Evolutionary conservation across 2,797 vertebrate species (phyloP), one percentile per base, ranked within the genome.

Genomic region (Macropus fuliginosus): DNA sequence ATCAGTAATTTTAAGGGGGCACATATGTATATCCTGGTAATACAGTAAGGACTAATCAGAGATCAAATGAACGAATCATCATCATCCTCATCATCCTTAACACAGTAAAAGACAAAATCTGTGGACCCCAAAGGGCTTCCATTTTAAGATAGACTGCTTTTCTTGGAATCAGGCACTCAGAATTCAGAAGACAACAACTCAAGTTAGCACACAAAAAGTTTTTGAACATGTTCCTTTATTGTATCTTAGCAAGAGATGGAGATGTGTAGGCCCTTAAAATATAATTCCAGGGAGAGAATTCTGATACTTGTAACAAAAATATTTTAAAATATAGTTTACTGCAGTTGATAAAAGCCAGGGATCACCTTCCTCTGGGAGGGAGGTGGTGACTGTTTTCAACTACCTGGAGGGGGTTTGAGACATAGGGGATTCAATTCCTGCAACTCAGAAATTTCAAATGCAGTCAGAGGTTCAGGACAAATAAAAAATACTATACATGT

Each of bases 401-500:
- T 97, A 98, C 96, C 96, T 98, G 94, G 95, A 98, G 98, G 98
- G 98, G 98, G 97, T 98, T 97, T 97, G 94, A 97, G 98, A 98
- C 96, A 93, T 54, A 91, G 93, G 97, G 94, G 96, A 98, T 98
- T 98, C 95, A 96, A 97, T 97, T 98, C 97, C 95, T 97, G 97
- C 97, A 97, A 97, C 94, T 97, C 97, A 96, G 97, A 97, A 97
- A 97, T 97, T 98, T 98, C 97, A 98, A 97, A 98, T 95, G 92
- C 21, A 97, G 96, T 92, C 97, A 52, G 14, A 96, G 97, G 31
- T 91, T 97, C 96, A 96, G 91, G 94, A 95, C 93, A 98, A 98
- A 97, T 97, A 96, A 98, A 98, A 98, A 98, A 97, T 93, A 97
- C 93, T 55, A 54, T 92, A 92, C 95, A 28, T 89, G 55, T 90